Base-by-base conservation (phyloP, 1,140 invertebrate species). In the Fopius arisanus region DNA sequence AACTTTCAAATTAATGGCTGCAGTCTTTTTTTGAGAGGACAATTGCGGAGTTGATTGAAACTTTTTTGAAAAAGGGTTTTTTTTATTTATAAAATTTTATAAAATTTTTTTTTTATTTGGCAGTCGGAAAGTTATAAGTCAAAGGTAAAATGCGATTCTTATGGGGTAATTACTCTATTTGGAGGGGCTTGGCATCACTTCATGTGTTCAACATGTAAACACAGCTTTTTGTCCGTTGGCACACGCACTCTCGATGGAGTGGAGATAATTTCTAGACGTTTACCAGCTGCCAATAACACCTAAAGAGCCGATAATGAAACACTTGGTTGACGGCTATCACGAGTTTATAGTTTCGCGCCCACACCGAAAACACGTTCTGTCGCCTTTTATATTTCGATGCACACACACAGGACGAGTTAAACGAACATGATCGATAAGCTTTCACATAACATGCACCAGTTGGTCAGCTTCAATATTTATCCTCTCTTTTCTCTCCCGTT, bases 351-450 rank as follows among this genome's bases (percentile, higher is more conserved):
- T 59, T 59, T 59, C 23, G 54, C 26, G 23, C 21, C n/a, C 23
- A 66, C 37, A 67, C 63, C 62, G 19, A 72, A 72, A 72, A 72
- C 70, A 67, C 41, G 62, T 72, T 72, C 67, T 21, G 54, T 72
- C 26, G 4, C 23, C 12, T 28, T 72, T 33, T 59, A 28, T 59
- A 59, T 59, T 19, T 41, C 59, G 59, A 65, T 72, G 59, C 70
- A 62, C 69, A 26, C 48, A 12, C 43, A 26, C 23, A 23, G 40
- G 7, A n/a, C 41, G 40, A 19, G 26, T 67, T 72, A 72, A 67
- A 10, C 6, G 14, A 41, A 26, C 59, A 23, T 67, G 70, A 72
- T 72, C 62, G 70, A 72, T 72, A 72, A 72, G 41, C 70, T 66
- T 40, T 51, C 62, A 72, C 51, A 21, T 26, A 26, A 59, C 54